These are phyloP conservation scores for Chloroceryle amazona DNA, from an alignment of 2,797 vertebrate species.

Conservation along the genomic window DNA sequence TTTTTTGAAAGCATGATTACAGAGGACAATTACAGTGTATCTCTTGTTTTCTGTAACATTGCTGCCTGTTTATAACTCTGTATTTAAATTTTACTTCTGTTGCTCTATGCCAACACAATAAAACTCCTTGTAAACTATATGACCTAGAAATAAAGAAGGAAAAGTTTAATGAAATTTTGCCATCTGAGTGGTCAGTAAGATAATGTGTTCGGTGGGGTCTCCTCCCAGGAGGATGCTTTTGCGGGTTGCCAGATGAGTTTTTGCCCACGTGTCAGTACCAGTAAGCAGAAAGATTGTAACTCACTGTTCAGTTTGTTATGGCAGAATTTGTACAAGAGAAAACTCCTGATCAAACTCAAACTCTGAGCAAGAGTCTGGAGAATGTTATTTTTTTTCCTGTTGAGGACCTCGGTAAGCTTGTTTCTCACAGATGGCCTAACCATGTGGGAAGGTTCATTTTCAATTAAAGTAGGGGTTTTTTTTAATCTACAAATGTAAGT, in stretches of 20 bases:
- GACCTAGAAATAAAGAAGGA: constrained; percentile 82
- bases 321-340: not conserved
- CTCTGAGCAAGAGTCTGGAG: not conserved
- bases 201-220: not conserved
- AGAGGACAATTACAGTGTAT: not conserved
- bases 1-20: not conserved
- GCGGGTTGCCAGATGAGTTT: not conserved
- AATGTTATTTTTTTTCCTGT: too few species aligned
- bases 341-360: not conserved
- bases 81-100: constrained; percentile 83
- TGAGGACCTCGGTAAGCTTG: not conserved
- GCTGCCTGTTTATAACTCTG: constrained; percentile 80
- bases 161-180: constrained; percentile 58
- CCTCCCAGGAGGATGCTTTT: not conserved
- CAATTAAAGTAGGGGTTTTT: too few species aligned
- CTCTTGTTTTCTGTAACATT: constrained; percentile 83
- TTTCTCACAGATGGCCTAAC: not conserved
- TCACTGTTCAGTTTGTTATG: not conserved
- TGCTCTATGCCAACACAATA: constrained; percentile 78
- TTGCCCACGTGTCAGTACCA: fast-evolving
- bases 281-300: not conserved
- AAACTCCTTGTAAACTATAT: constrained; percentile 81
- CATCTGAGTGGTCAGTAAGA: not conserved
- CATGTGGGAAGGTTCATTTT: not conserved
- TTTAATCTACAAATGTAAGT: too few species aligned